Evolutionary conservation across 2,797 vertebrate genomes (phyloP), one percentile per base, ranked within the genome.

Genomic region (Coracias cyanogaster): DNA sequence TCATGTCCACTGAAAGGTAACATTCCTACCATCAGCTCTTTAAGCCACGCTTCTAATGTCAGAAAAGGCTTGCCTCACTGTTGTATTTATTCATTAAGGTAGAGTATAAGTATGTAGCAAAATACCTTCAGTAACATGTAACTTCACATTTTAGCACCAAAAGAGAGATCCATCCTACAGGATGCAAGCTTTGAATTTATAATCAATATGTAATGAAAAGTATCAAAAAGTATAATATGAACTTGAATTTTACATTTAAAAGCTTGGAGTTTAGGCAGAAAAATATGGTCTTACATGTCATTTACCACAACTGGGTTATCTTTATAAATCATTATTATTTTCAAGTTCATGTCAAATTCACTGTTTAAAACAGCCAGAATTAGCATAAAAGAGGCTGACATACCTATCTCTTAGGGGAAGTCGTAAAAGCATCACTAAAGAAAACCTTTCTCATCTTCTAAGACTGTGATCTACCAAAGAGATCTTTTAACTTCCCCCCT

Each of bases 401-500:
- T 58, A 79, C 2, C 2, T 24, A 67, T 12, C 25, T 72, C 82
- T 77, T 35, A 37, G 26, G 71, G 60, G 52, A 94, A 73, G 45
- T 65, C 9, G 12, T 86, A 90, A 93, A 92, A 94, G 62, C 37
- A 84, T 86, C 58, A 70, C 85, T 57, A 79, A 85, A 93, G 86
- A 91, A 69, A 52, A 26, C 18, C 12, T 62, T 33, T 48, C 46
- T 77, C 35, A 52, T 83, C 15, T 74, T 82, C 41, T 77, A 88
- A 84, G 58, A 73, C 3, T 58, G 22, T n/a, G 62, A 96, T 58
- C 66, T 86, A 49, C 15, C 73, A 48, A 86, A 90, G 82, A 91
- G 70, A 93, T 82, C 91, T 91, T 94, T 94, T 82, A 94, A 94
- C 66, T 89, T 82, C 92, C 81, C 89, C 85, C 92, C 76, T 49